Percentiles rank a stretch among this genome's conserved stretches.
Evolutionary conservation across 2,797 vertebrate species (phyloP).

Genomic region (Danio aesculapii): DNA sequence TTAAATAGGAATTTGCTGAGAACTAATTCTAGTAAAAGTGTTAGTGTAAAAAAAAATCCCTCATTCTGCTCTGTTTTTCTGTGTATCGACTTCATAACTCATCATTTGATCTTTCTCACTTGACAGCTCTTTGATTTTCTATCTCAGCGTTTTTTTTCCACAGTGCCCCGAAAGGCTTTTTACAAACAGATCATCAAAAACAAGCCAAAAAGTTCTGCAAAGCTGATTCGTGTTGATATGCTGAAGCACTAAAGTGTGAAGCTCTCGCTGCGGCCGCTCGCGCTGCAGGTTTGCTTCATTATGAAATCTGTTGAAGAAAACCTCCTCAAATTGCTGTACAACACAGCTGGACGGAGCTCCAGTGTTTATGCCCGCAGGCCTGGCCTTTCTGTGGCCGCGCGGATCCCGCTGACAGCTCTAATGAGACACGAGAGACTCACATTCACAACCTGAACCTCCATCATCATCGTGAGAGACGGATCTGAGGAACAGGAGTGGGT

Average conservation of each 20-base stretch:
- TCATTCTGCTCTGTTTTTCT: slow-evolving; percentile 38
- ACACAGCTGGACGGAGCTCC: slow-evolving; percentile 2
- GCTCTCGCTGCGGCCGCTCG: slow-evolving; percentile 3
- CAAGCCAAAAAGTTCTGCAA: not conserved
- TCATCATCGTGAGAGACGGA: not conserved
- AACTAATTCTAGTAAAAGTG: not conserved
- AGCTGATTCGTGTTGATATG: slow-evolving; percentile 19
- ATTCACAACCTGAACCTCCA: slow-evolving; percentile 31
- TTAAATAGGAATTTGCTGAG: not conserved
- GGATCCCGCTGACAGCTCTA: slow-evolving; percentile 64
- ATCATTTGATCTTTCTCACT: slow-evolving; percentile 37
- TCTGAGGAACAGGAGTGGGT: not conserved
- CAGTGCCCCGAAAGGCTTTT: slow-evolving; percentile 21
- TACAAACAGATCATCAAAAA: slow-evolving; percentile 29
- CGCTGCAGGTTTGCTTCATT: slow-evolving; percentile 40
- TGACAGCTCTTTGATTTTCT: slow-evolving; percentile 66
- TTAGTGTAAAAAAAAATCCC: slow-evolving; percentile 3
- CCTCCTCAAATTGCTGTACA: not conserved
- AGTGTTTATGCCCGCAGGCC: slow-evolving; percentile 61
- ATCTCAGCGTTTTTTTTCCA: slow-evolving; percentile 72
- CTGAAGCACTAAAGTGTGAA: slow-evolving; percentile 12
- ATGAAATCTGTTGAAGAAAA: slow-evolving; percentile 1
- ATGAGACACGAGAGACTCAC: slow-evolving; percentile 69
- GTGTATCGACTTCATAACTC: slow-evolving; percentile 43
- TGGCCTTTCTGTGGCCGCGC: slow-evolving; percentile 52